A percentile compares a stretch with the other conserved stretches of the same genome.
These are phyloP conservation scores for Meganola albula DNA, from an alignment of 2,888 invertebrate genomes.

Conservation along the genomic window DNA sequence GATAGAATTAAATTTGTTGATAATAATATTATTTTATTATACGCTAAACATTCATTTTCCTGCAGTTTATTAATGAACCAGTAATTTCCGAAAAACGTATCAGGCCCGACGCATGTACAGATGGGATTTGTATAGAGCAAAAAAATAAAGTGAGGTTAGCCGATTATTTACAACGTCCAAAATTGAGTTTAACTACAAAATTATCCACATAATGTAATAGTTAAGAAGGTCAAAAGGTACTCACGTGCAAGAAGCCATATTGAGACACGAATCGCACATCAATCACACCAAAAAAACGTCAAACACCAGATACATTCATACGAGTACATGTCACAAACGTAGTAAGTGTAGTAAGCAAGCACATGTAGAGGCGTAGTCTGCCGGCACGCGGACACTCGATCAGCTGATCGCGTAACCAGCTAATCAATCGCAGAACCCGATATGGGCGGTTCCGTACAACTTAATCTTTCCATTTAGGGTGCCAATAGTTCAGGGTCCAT, in stretches of 20 bases:
- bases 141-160: slow-evolving; percentile 23
- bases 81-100: no score
- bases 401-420: slow-evolving; percentile 52
- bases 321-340: slow-evolving; percentile 58
- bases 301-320: slow-evolving; percentile 58
- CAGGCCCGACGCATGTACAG: no score
- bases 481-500: slow-evolving; percentile 17
- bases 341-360: slow-evolving; percentile 52
- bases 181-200: slow-evolving; percentile 24
- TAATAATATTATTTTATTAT: no score
- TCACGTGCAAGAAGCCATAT: slow-evolving; percentile 42
- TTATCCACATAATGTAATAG: no score
- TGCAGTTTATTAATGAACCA: no score
- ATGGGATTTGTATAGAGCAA: not conserved
- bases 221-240: no score
- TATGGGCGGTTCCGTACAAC: not conserved
- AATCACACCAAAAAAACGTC: slow-evolving; percentile 42
- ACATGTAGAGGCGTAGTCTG: slow-evolving; percentile 54
- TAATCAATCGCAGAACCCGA: slow-evolving; percentile 21
- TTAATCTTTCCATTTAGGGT: slow-evolving; percentile 7
- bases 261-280: slow-evolving; percentile 35
- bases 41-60: no score
- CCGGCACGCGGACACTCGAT: slow-evolving; percentile 48
- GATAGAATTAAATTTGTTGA: no score
- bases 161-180: slow-evolving; percentile 12